phyloP scores from a whole-genome alignment of 1,140 invertebrate genomes.

The Tigriopus japonicus region DNA sequence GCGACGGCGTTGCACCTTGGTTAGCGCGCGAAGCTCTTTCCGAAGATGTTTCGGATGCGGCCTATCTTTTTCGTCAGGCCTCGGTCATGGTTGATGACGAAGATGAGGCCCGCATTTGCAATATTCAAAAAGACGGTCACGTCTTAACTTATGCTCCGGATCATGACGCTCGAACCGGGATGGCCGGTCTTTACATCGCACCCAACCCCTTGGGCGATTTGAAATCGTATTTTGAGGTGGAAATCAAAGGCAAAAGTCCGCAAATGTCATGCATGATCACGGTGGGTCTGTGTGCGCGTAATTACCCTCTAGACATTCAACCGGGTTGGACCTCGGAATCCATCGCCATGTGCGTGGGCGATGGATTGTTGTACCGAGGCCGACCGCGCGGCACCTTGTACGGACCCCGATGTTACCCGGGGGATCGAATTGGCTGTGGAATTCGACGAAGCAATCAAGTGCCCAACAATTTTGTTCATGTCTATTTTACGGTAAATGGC shows the following conservation, averaged over 20 bases:
- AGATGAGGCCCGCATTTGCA: no score
- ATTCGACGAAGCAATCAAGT: constrained; percentile 23
- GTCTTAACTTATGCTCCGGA: no score
- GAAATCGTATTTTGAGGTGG: not conserved
- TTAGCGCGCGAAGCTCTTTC: no score
- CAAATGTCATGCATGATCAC: not conserved
- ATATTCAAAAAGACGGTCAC: no score
- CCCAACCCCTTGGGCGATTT: no score
- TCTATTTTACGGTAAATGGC: constrained; percentile 33
- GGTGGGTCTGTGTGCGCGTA: not conserved
- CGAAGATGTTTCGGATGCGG: no score
- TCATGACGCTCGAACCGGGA: no score
- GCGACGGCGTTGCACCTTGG: no score
- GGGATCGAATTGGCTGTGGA: constrained; percentile 32
- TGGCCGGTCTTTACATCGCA: no score
- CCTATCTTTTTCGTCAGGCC: no score
- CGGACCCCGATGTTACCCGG: constrained; percentile 27
- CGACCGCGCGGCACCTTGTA: constrained; percentile 23
- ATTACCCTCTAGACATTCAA: not conserved
- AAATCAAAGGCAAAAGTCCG: not conserved
- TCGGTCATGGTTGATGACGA: no score
- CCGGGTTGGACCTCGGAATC: not conserved
- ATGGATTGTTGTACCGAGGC: constrained; percentile 19
- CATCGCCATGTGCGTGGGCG: not conserved
- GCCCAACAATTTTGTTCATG: constrained; percentile 16